Percentiles rank a stretch among this genome's conserved stretches.
Evolutionary conservation across 2,113 vertebrate species (phyloP).

Genomic region (Climacteris rufus): DNA sequence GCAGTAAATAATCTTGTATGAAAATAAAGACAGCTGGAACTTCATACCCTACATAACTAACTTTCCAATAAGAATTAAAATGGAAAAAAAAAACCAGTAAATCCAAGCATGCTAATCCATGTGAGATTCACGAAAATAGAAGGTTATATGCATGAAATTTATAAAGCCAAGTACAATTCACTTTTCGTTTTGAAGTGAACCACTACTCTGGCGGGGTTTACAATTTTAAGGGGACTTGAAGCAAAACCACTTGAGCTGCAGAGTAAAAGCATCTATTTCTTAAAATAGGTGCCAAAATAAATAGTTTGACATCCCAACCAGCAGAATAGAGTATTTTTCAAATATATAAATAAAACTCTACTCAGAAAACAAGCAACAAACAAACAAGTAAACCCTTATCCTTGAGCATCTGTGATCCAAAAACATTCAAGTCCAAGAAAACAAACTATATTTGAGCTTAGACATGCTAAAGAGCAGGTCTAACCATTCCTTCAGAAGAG

Average conservation of each 20-base stretch:
- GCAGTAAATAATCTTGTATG: neutral
- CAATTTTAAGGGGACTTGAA: neutral
- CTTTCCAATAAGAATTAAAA: neutral
- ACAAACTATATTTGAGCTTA: neutral
- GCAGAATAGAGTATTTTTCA: neutral
- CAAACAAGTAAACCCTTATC: neutral
- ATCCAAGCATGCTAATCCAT: neutral
- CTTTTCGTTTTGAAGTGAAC: neutral
- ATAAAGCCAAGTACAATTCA: neutral
- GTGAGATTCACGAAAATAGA: neutral
- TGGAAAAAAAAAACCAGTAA: neutral
- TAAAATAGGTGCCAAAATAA: neutral
- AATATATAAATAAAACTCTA: neutral
- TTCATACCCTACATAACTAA: neutral
- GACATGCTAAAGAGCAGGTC: neutral
- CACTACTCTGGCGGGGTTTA: neutral
- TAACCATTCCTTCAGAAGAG: neutral
- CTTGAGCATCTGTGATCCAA: neutral
- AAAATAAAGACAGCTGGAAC: neutral
- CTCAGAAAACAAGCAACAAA: neutral
- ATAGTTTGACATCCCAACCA: neutral
- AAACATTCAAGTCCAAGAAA: neutral
- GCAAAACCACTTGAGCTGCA: neutral
- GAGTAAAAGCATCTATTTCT: neutral
- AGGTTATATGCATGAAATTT: neutral